These are phyloP conservation scores for Odontomachus brunneus DNA, from an alignment of 1,140 invertebrate species.

Conservation along the genomic window DNA sequence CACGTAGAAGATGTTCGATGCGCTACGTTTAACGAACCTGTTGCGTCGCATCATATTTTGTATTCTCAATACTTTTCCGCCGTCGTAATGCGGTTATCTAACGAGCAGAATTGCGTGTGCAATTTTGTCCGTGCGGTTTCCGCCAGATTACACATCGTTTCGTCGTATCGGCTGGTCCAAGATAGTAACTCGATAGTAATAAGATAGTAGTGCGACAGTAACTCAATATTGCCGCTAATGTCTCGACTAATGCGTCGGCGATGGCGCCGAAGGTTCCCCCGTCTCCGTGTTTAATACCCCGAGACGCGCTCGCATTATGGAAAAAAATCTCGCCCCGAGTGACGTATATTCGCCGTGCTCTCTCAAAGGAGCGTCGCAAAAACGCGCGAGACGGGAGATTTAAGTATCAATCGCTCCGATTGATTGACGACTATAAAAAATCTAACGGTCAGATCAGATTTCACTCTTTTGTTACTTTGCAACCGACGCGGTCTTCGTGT, in stretches of 20 bases:
- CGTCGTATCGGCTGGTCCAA: constrained; percentile 63
- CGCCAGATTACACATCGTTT: constrained; percentile 70
- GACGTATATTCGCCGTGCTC: neutral
- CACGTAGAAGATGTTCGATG: constrained; percentile 10
- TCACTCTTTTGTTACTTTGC: neutral
- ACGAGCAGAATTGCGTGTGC: constrained; percentile 35
- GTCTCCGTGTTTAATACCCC: constrained; percentile 13
- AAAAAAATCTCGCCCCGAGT: constrained; percentile 1
- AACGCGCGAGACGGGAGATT: neutral
- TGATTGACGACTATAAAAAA: neutral
- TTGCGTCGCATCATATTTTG: constrained; percentile 48
- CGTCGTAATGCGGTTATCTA: constrained; percentile 44
- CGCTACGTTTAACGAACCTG: constrained; percentile 40
- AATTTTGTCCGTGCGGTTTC: constrained; percentile 64
- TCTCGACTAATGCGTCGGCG: constrained; percentile 68
- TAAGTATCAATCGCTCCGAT: neutral
- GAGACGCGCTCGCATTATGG: constrained; percentile 9
- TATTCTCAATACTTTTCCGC: constrained; percentile 47
- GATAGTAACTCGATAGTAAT: no score
- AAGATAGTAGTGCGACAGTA: constrained; percentile 63
- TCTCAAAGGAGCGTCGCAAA: neutral
- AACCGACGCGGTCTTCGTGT: neutral
- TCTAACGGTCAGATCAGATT: neutral
- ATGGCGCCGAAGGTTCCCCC: constrained; percentile 14
- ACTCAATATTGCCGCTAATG: constrained; percentile 72